Conservation (phyloP, 2,113 vertebrate genomes). For the Bambusicola thoracicus region DNA sequence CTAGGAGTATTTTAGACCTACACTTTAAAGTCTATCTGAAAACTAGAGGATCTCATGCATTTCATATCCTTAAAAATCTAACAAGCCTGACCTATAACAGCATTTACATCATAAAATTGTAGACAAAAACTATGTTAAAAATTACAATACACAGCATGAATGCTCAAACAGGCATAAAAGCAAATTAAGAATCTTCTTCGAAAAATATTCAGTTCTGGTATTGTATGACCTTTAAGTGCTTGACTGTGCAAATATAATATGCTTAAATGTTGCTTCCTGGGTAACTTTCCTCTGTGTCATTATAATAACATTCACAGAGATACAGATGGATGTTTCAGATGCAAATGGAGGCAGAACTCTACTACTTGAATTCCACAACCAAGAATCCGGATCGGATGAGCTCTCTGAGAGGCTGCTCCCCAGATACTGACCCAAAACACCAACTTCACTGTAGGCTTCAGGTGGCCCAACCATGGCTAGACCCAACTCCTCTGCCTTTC, state of each 20-base stretch:
- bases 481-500: neutral
- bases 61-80: neutral
- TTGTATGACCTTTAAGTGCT: slow-evolving; percentile 37
- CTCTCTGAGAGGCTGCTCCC: neutral
- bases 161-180: neutral
- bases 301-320: neutral
- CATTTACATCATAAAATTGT: neutral
- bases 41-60: neutral
- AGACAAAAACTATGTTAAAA: neutral
- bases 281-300: slow-evolving; percentile 9
- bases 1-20: neutral
- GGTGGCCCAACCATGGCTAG: neutral
- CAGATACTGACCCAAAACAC: neutral
- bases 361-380: neutral
- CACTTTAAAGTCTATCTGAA: neutral
- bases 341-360: slow-evolving; percentile 36
- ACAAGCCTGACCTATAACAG: neutral
- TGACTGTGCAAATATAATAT: neutral
- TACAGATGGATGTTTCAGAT: slow-evolving; percentile 33
- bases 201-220: neutral
- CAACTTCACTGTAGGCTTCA: neutral
- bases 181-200: neutral
- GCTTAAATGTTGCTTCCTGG: slow-evolving; percentile 31
- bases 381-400: neutral
- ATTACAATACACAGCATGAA: accelerated